These are phyloP conservation scores for Rhamnusium bicolor DNA, from an alignment of 2,888 invertebrate genomes.

Conservation along the genomic window DNA sequence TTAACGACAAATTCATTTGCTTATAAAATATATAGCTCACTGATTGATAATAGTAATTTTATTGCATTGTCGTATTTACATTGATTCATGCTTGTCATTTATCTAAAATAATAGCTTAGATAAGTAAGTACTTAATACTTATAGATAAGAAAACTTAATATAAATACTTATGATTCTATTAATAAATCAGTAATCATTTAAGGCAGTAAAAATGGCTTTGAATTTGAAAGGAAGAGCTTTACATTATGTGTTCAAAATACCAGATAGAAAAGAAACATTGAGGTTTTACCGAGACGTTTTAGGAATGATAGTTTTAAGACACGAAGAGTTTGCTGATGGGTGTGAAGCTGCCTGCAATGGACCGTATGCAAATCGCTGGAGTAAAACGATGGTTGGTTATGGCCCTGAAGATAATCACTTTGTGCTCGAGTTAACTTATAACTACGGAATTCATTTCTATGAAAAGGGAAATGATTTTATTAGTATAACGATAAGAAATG, in stretches of 20 bases:
- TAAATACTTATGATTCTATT: not conserved
- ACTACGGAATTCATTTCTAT: slow-evolving; percentile 93
- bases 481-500: slow-evolving; percentile 88
- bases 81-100: not conserved
- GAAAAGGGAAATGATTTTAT: slow-evolving; percentile 93
- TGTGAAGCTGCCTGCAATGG: slow-evolving; percentile 99
- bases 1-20: too few relatives aligned
- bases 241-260: slow-evolving; percentile 97
- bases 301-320: slow-evolving; percentile 96
- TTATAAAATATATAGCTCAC: not conserved
- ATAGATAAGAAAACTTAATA: not conserved
- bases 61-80: not conserved
- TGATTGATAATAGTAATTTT: not conserved
- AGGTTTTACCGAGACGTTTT: slow-evolving; percentile 92
- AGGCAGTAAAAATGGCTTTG: slow-evolving; percentile 49
- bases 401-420: slow-evolving; percentile 96
- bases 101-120: not conserved
- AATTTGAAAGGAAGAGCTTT: slow-evolving; percentile 81
- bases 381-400: slow-evolving; percentile 99
- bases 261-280: slow-evolving; percentile 87
- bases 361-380: slow-evolving; percentile 98
- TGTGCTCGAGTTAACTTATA: slow-evolving; percentile 97
- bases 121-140: not conserved
- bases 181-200: not conserved
- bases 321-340: slow-evolving; percentile 97